A percentile compares a stretch with the other conserved stretches of the same genome.
Conservation (phyloP, 2,888 invertebrate species). For the Lasioglossum morio region DNA sequence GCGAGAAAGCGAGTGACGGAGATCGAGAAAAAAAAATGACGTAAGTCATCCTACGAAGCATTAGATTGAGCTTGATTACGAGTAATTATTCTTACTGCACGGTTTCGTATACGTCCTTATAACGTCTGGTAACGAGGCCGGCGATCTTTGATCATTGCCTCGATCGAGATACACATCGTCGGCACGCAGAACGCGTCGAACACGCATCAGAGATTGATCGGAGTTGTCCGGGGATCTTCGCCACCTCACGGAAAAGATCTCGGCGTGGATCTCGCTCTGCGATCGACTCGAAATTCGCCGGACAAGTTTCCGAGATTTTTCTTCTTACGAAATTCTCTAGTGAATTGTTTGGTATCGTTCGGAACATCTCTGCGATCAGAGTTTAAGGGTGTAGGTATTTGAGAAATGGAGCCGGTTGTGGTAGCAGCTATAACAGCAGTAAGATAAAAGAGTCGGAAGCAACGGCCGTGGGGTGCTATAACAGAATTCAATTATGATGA, state of each 20-base stretch:
- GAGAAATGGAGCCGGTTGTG: not conserved
- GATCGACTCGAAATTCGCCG: not conserved
- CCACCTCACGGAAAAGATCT: conserved; percentile 46
- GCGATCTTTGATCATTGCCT: conserved; percentile 75
- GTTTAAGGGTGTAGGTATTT: too few species aligned
- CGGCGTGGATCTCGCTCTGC: not conserved
- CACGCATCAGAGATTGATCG: conserved; percentile 60
- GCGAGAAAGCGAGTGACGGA: conserved; percentile 26
- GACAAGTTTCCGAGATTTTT: not conserved
- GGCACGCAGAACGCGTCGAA: conserved; percentile 52
- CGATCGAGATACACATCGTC: conserved; percentile 72
- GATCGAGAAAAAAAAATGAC: conserved; percentile 62
- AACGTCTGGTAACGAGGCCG: conserved; percentile 72
- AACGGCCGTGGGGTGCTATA: not conserved
- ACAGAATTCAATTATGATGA: conserved; percentile 15
- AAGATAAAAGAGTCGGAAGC: conserved; percentile 20
- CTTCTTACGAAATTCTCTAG: not conserved
- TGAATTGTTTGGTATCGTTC: too few species aligned
- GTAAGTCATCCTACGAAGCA: conserved; percentile 75
- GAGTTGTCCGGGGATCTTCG: conserved; percentile 37
- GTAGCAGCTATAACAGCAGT: not conserved
- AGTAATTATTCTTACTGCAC: conserved; percentile 82
- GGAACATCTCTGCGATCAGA: too few species aligned
- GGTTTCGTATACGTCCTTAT: conserved; percentile 73
- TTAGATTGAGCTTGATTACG: conserved; percentile 83